A percentile compares a stretch with the other conserved stretches of the same genome.
These are phyloP conservation scores for Seriola aureovittata DNA, from an alignment of 2,113 vertebrate species.

Conservation along the genomic window DNA sequence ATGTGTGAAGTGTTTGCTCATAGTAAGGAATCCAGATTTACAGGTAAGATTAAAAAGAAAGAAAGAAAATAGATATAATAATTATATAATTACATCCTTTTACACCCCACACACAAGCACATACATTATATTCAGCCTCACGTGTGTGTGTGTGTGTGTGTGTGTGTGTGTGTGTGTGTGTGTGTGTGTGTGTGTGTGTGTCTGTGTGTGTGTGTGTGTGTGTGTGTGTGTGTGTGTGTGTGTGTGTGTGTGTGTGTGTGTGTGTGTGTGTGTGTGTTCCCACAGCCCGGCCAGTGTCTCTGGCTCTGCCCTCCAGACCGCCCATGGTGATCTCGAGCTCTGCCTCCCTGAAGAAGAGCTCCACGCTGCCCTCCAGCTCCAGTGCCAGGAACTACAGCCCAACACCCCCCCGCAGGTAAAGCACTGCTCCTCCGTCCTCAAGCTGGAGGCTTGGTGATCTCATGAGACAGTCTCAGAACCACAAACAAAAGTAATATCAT, in stretches of 20 bases:
- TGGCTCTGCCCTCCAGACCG: constrained; percentile 73
- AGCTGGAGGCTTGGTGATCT: not conserved
- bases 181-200: constrained; percentile 5
- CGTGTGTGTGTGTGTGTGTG: constrained; percentile 22
- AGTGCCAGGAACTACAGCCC: constrained; percentile 80
- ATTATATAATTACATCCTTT: not conserved
- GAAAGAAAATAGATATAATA: not conserved
- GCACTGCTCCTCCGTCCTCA: not conserved
- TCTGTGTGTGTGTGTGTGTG: constrained; percentile 18
- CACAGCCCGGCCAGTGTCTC: constrained; percentile 75
- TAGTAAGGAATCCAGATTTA: no score
- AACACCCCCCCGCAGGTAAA: constrained; percentile 69
- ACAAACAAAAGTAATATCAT: not conserved
- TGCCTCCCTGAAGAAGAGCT: constrained; percentile 78
- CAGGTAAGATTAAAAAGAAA: no score
- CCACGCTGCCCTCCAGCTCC: constrained; percentile 79
- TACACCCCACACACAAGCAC: not conserved
- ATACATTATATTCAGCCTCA: not conserved
- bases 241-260: constrained; percentile 17
- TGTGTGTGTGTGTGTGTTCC: constrained; percentile 7
- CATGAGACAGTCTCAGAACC: not conserved
- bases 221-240: constrained; percentile 16
- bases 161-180: not conserved
- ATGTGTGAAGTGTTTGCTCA: no score
- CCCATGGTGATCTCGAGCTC: constrained; percentile 44